A percentile compares a stretch with the other conserved stretches of the same genome.
These are phyloP conservation scores for Cheiracanthium punctorium DNA, from an alignment of 2,888 invertebrate genomes.

Conservation along the genomic window DNA sequence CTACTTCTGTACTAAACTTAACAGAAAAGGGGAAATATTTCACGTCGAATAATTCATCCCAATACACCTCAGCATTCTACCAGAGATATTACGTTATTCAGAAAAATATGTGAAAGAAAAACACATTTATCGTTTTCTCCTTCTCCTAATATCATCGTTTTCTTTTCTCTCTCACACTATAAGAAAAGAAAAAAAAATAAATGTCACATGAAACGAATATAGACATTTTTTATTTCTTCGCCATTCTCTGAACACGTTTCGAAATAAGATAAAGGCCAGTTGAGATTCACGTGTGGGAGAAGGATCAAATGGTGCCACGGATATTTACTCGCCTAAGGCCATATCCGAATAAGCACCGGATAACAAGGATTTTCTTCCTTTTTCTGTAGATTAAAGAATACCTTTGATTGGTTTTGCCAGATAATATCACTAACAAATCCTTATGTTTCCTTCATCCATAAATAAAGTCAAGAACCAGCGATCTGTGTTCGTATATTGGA, in stretches of 20 bases:
- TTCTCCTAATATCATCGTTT: neutral
- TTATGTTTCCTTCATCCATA: neutral
- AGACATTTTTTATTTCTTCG: neutral
- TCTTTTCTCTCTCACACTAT: neutral
- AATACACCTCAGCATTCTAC: too few relatives aligned
- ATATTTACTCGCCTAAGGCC: too few relatives aligned
- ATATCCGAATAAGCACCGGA: conserved; percentile 41
- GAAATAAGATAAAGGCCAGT: conserved; percentile 58
- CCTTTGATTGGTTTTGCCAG: conserved; percentile 56
- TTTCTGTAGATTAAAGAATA: conserved; percentile 39
- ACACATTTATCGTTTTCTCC: too few relatives aligned
- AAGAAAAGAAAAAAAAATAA: neutral
- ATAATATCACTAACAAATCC: conserved; percentile 13
- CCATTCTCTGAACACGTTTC: conserved; percentile 25
- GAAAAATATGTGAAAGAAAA: too few relatives aligned
- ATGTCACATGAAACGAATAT: too few relatives aligned
- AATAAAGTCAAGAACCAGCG: too few relatives aligned
- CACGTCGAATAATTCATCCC: too few relatives aligned
- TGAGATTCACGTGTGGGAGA: conserved; percentile 16
- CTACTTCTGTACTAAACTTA: too few relatives aligned
- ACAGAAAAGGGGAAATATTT: too few relatives aligned
- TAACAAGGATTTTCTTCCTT: conserved; percentile 36
- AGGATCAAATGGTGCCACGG: conserved; percentile 53
- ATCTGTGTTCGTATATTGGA: too few relatives aligned
- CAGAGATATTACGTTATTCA: too few relatives aligned